A percentile compares a stretch with the other conserved stretches of the same genome.
Evolutionary conservation across 2,113 vertebrate genomes (phyloP).

Genomic region (Thunnus thynnus): DNA sequence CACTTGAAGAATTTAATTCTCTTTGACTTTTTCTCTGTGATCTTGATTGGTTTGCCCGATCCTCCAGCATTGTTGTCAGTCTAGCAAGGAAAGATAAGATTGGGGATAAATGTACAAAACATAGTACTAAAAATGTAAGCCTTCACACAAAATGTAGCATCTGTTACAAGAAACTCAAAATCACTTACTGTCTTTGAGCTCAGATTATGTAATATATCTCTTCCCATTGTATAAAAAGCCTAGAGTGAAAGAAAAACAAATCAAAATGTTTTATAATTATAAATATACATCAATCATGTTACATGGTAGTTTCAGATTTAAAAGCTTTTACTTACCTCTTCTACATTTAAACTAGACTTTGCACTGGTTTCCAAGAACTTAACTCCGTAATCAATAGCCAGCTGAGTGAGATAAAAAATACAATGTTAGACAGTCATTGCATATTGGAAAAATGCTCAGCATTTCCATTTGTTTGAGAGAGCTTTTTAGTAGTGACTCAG

Average conservation of each 20-base stretch:
- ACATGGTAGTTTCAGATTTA: background rate
- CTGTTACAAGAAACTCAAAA: background rate
- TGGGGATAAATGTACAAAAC: background rate
- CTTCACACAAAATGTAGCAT: background rate
- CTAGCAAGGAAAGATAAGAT: constrained; percentile 73
- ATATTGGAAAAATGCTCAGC: background rate
- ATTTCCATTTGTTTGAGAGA: background rate
- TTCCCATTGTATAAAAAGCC: constrained; percentile 97
- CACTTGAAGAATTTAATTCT: constrained; percentile 96
- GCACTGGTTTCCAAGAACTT: constrained; percentile 99
- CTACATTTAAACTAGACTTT: constrained; percentile 96
- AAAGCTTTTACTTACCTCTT: constrained; percentile 89
- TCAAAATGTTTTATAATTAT: background rate
- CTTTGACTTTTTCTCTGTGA: constrained; percentile 96
- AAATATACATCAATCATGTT: background rate
- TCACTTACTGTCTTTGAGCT: constrained; percentile 96
- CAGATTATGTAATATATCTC: constrained; percentile 97
- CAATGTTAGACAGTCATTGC: background rate
- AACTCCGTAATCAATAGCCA: constrained; percentile 98
- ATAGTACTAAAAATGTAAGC: background rate
- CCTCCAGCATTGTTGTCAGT: constrained; percentile 91
- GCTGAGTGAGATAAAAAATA: constrained; percentile 80
- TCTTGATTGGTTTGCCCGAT: constrained; percentile 92
- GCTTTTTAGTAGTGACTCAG: background rate
- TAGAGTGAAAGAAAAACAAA: constrained; percentile 64